Conservation (phyloP, 2,888 invertebrate species). For the Cephonodes hylas region DNA sequence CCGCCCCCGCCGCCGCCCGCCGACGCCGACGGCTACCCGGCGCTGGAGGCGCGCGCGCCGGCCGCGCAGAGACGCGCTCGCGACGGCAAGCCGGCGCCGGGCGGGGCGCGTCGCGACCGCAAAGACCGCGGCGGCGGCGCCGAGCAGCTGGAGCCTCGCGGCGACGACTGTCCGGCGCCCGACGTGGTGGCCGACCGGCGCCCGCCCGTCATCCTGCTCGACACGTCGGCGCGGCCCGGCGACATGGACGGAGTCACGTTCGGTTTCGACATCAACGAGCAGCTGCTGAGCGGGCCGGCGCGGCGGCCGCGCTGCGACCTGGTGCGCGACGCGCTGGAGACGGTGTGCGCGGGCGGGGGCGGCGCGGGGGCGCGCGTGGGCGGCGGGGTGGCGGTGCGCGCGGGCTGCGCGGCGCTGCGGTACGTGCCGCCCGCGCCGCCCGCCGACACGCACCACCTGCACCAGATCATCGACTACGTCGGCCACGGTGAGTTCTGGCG, state of each 20-base stretch:
- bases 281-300: slow-evolving; percentile 79
- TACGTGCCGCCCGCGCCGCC: slow-evolving; percentile 54
- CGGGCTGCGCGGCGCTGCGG: slow-evolving; percentile 44
- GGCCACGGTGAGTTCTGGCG: slow-evolving; percentile 46
- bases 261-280: slow-evolving; percentile 89
- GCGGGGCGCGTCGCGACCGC: slow-evolving; percentile 26
- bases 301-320: slow-evolving; percentile 53
- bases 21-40: slow-evolving; percentile 35
- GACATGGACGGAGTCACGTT: slow-evolving; percentile 88
- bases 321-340: slow-evolving; percentile 41
- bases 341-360: slow-evolving; percentile 34
- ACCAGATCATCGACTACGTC: slow-evolving; percentile 65
- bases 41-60: slow-evolving; percentile 27
- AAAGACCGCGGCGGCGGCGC: slow-evolving; percentile 26
- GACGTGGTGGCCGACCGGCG: slow-evolving; percentile 75
- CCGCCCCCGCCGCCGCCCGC: slow-evolving; percentile 27
- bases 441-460: slow-evolving; percentile 40
- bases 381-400: slow-evolving; percentile 32
- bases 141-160: slow-evolving; percentile 47
- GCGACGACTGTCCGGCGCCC: slow-evolving; percentile 57
- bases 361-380: slow-evolving; percentile 29
- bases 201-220: slow-evolving; percentile 88
- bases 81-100: slow-evolving; percentile 22
- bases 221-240: slow-evolving; percentile 77
- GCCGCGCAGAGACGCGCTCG: slow-evolving; percentile 23